Evolutionary conservation across 2,113 vertebrate genomes (phyloP), one percentile per base, ranked within the genome.

Genomic region (Percina caprodes): DNA sequence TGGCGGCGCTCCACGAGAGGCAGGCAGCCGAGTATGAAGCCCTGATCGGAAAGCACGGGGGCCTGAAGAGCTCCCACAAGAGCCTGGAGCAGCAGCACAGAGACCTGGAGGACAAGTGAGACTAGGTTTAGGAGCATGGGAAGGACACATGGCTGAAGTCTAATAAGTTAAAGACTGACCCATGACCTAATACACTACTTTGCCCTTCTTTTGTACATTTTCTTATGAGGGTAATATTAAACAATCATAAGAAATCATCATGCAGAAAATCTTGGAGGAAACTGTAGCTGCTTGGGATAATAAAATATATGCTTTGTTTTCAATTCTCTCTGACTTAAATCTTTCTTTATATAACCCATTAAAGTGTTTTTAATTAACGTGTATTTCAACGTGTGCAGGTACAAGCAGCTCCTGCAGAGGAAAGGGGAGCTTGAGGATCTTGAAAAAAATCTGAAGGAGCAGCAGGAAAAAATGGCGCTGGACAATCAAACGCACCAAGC

Each of bases 71-170:
- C 33, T 95, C 94, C 11, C 97, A 98, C 94, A 99, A 98, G 91
- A 97, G 95, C 88, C 96, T 99, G 88, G 98, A 99, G 85, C 90
- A 96, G 86, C 97, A 99, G 86, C 97, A 99, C 92, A 95, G 97
- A 77, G 96, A 98, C 80, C 93, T 99, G 79, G 98, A 98, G 95
- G 97, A 99, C 80, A 97, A 96, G 98, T 99, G 90, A 89, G 92
- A 18, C 2, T 6, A 61, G 52, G 58, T 75, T 65, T 35, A 54
- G 15, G 33, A 76, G 52, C 72, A 35, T 62, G 49, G 74, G 67
- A 66, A 94, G 94, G 74, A 21, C n/a, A 35, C 13, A 54, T 16
- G 49, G 49, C 3, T 46, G 12, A 48, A 56, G 5, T 69, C 26
- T 58, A n/a, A 52, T 52, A 16, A 23, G 24, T 39, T 51, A 2